A percentile compares a stretch with the other conserved stretches of the same genome.
phyloP scores from a whole-genome alignment of 2,113 vertebrate species.

The Nettapus auritus region DNA sequence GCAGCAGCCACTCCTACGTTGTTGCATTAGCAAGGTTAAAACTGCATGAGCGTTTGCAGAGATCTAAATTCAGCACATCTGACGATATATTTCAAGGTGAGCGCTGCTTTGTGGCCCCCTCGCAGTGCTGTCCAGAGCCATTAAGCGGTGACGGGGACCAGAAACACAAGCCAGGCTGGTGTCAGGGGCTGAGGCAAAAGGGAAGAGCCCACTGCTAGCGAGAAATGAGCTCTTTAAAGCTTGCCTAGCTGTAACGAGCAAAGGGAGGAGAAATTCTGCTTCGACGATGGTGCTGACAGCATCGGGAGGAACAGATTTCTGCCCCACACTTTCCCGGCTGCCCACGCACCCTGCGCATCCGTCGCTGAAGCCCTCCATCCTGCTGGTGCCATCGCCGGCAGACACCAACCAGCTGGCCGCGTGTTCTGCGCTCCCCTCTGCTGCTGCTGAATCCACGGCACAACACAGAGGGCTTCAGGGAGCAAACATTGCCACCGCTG shows the following conservation, averaged over 20 bases:
- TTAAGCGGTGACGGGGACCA: not conserved
- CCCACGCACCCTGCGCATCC: not conserved
- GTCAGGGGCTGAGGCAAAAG: not conserved
- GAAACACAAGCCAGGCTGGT: not conserved
- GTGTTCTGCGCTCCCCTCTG: not conserved
- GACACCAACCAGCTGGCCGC: not conserved
- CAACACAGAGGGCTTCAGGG: not conserved
- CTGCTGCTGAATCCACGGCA: not conserved
- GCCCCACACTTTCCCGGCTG: not conserved
- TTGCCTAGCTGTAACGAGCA: fast-evolving
- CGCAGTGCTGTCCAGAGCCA: not conserved
- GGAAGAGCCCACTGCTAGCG: not conserved
- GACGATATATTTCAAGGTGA: not conserved
- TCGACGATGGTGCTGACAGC: not conserved
- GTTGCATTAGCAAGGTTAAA: not conserved
- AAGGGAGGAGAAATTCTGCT: not conserved
- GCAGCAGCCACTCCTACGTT: not conserved
- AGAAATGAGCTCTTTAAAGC: not conserved
- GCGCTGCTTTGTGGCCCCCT: not conserved
- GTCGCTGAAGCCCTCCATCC: fast-evolving
- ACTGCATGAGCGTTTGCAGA: not conserved
- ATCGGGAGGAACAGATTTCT: not conserved
- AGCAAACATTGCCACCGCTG: not conserved
- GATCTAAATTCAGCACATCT: not conserved
- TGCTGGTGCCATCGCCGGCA: not conserved